Evolutionary conservation across 2,113 vertebrate species (phyloP).

Genomic region (Amblyornis subalaris): DNA sequence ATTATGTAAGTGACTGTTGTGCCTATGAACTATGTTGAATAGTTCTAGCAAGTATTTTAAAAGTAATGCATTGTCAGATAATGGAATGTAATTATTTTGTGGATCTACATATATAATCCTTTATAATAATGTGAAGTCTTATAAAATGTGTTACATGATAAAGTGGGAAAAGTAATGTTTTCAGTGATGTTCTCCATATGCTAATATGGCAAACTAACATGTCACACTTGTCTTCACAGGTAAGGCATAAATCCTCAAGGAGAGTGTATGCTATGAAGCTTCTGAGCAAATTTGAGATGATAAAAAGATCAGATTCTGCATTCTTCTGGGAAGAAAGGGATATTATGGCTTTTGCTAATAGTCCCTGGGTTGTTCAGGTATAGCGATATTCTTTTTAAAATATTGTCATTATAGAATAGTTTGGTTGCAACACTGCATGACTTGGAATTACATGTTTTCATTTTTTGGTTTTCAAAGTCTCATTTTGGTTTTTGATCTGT

Average conservation of each 20-base stretch:
- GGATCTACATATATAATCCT: not conserved
- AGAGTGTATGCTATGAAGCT: slow-evolving; percentile 99
- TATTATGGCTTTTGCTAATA: slow-evolving; percentile 99
- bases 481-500: not conserved
- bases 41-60: not conserved
- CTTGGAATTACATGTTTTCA: not conserved
- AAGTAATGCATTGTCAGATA: not conserved
- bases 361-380: slow-evolving; percentile 99
- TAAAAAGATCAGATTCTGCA: slow-evolving; percentile 97
- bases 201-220: not conserved
- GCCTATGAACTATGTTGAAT: not conserved
- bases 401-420: not conserved
- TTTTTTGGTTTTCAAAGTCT: not conserved
- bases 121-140: not conserved
- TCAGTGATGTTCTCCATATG: not conserved
- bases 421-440: not conserved
- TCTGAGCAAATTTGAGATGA: slow-evolving; percentile 99
- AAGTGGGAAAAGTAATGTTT: not conserved
- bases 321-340: slow-evolving; percentile 99
- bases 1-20: not conserved
- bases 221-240: slow-evolving; percentile 71
- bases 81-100: not conserved
- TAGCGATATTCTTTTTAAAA: not conserved
- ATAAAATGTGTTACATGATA: not conserved
- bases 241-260: slow-evolving; percentile 92